Base-by-base conservation (phyloP, 1,140 invertebrate genomes). In the Galleria mellonella region DNA sequence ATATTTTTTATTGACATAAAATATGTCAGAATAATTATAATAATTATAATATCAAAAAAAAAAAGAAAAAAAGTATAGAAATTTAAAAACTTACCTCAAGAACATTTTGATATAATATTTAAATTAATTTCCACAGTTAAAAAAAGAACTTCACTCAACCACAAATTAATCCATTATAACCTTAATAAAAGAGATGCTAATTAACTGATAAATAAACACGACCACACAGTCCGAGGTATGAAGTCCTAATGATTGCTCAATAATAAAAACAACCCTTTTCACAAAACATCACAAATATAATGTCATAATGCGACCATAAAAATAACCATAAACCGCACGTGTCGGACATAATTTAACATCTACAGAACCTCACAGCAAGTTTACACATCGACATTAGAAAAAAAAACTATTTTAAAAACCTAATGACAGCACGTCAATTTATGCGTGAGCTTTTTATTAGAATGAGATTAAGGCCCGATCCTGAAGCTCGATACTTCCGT, bases 391-490 rank as follows among this genome's bases (percentile, higher is more conserved):
- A 12, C 17, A 35, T 35, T 47, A 53, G n/a, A n/a, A 63, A 68
- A 73, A 82, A 77, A 79, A 76, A 72, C 55, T 63, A 63, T 67
- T 75, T 55, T 55, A 67, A 69, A 69, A 64, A 58, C 53, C 51
- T 68, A 76, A 74, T 62, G 62, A 72, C 51, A 71, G 47, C 62
- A 60, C 78, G 76, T 72, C 68, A 70, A 75, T 74, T 72, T 72
- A 68, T 74, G 72, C 78, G 81, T 77, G 49, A 78, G 72, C 76
- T 84, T 83, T 83, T 84, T 82, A 81, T 79, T 74, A 70, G 71
- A 83, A 82, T 82, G 68, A 75, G 68, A 84, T 84, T 84, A 79
- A 67, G 63, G 61, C 72, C 50, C 66, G 69, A 78, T 79, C 71
- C 76, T 72, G 62, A 77, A 78, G 71, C 69, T 68, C 50, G 69